A percentile compares a stretch with the other conserved stretches of the same genome.
These are phyloP conservation scores for Cotesia congregata DNA, from an alignment of 2,888 invertebrate genomes.

Conservation along the genomic window DNA sequence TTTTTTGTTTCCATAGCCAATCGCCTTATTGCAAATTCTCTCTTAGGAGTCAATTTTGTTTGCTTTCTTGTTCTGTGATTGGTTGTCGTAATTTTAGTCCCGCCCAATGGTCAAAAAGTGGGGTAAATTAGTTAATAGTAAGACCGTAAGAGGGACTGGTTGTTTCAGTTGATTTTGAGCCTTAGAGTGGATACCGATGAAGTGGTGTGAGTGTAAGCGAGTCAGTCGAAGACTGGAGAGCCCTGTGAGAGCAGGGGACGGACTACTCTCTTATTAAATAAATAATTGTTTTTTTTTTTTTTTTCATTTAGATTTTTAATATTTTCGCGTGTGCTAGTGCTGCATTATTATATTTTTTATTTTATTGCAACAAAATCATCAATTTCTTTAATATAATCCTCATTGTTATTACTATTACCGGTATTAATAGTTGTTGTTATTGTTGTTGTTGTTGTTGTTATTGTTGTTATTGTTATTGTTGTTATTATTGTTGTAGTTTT, in stretches of 20 bases:
- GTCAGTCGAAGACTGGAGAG: constrained; percentile 70
- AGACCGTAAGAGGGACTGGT: constrained; percentile 72
- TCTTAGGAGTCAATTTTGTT: not conserved
- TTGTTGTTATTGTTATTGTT: not conserved
- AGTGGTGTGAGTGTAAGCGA: constrained; percentile 69
- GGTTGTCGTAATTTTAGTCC: not conserved
- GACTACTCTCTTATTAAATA: constrained; percentile 52
- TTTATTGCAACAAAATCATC: constrained; percentile 7
- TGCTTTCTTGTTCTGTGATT: not conserved
- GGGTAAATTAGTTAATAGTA: constrained; percentile 71
- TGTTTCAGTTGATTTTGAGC: constrained; percentile 58
- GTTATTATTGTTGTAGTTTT: not conserved
- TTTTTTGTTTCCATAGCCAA: not conserved
- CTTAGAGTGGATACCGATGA: constrained; percentile 59
- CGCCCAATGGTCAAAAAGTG: constrained; percentile 57
- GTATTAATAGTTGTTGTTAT: not conserved
- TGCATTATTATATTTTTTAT: constrained; percentile 33
- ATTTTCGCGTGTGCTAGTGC: constrained; percentile 50
- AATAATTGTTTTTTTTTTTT: constrained; percentile 54
- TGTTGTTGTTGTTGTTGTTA: not conserved
- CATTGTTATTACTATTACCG: not conserved
- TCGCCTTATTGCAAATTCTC: not conserved
- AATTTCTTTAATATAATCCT: not conserved
- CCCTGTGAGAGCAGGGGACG: constrained; percentile 69
- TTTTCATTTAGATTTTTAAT: constrained; percentile 57